Percentiles rank a stretch among this genome's conserved stretches.
phyloP scores from a whole-genome alignment of 2,888 invertebrate genomes.

The Himalopsyche kuldschensis region DNA sequence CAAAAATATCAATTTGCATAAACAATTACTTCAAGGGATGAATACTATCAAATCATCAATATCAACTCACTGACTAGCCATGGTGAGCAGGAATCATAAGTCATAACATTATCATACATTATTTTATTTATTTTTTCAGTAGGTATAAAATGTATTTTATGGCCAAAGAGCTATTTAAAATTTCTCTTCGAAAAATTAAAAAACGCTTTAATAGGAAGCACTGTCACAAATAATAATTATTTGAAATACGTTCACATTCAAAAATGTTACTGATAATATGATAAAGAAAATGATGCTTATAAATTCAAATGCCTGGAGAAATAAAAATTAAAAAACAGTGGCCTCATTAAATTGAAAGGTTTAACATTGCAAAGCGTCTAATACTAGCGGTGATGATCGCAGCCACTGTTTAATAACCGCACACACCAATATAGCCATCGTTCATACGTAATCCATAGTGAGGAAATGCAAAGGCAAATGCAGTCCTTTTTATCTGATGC shows the following conservation, averaged over 20 bases:
- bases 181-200: not conserved
- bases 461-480: not conserved
- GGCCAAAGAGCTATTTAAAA: not conserved
- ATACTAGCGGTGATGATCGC: not conserved
- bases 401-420: not conserved
- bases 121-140: not conserved
- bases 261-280: not conserved
- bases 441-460: not conserved
- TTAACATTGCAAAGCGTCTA: not conserved
- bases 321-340: not conserved
- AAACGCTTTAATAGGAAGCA: not conserved
- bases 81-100: not conserved
- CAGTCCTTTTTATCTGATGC: not conserved
- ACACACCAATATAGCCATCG: not conserved
- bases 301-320: not conserved
- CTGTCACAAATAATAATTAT: not conserved
- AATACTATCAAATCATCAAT: not conserved
- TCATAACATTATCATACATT: not conserved
- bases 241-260: not conserved
- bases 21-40: not conserved
- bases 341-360: not conserved
- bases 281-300: not conserved
- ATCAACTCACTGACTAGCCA: not conserved
- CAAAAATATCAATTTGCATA: not conserved
- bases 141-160: not conserved